phyloP scores from a whole-genome alignment of 2,113 vertebrate genomes.

The Pelecanus crispus region DNA sequence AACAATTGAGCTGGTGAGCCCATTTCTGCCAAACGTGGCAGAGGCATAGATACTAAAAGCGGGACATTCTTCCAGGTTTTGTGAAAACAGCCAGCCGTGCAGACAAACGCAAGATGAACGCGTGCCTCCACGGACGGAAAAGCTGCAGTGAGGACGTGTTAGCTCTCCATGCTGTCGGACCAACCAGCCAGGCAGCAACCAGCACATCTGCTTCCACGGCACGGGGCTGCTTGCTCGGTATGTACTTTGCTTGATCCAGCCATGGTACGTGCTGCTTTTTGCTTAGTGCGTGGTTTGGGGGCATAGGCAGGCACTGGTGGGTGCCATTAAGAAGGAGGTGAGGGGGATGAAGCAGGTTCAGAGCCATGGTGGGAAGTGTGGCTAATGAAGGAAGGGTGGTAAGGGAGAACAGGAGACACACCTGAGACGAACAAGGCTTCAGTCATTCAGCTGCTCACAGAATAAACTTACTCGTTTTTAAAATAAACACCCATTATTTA shows the following conservation, averaged over 20 bases:
- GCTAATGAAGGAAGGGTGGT: neutral
- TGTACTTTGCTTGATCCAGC: neutral
- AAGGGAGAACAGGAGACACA: neutral
- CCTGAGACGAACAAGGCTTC: neutral
- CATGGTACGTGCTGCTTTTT: neutral
- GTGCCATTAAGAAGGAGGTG: neutral
- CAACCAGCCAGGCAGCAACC: neutral
- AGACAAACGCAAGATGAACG: fast-evolving
- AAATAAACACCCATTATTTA: neutral
- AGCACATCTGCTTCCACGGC: neutral
- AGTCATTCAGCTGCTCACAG: neutral
- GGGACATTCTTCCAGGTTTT: neutral
- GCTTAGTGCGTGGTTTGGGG: no score
- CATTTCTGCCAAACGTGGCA: neutral
- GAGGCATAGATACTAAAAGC: neutral
- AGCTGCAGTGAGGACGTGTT: neutral
- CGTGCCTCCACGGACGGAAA: fast-evolving
- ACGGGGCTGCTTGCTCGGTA: fast-evolving
- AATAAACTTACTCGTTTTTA: neutral
- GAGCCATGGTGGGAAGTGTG: neutral
- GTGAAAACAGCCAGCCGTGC: neutral
- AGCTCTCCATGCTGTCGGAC: neutral
- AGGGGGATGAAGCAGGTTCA: neutral
- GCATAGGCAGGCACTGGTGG: no score
- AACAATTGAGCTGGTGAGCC: neutral